Evolutionary conservation across 35 echinoderm and acorn worm genomes (phyloP), one percentile per base, ranked within the genome.

Genomic region (Eucidaris tribuloides): DNA sequence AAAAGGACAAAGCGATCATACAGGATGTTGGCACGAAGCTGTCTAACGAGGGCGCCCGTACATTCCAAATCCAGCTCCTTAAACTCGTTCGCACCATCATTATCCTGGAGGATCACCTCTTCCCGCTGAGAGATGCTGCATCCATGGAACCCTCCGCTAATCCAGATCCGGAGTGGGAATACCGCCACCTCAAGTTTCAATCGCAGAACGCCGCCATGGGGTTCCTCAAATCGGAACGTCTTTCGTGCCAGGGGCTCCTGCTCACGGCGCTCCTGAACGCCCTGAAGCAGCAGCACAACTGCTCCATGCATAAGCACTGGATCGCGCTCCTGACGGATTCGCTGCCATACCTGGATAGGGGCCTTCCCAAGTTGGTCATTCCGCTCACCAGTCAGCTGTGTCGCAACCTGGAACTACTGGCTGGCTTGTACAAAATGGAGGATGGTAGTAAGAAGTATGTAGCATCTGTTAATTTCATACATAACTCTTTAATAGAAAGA

Each of bases 281-380:
- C 42, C 82, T 99, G 61, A 89, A 89, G 49, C 96, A 99, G 90
- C 83, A 82, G 17, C 96, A 99, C 32, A 99, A 90, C 56, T 88
- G 89, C 49, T 84, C 90, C 79, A 92, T 99, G 91, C 96, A 99
- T 56, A 50, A 91, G 15, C 96, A 99, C 62, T 99, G 96, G 96
- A 83, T 99, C 19, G 62, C 84, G 34, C 65, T 99, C 17, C 57
- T 99, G 35, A 99, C 96, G 7, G 92, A 92, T 5, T 79, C 85
- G 23, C 71, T 99, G 32, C 89, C 96, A 27, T 93, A 93, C 59
- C 64, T 99, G 22, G 96, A 99, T 24, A 57, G 85, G 33, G 96
- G 96, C 45, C 66, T 99, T 34, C 82, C 86, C 27, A 86, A 90
- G 33, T 70, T 99, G 38, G 91, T 65, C 2, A 85, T 93, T 29